Evolutionary conservation across 2,113 vertebrate genomes (phyloP).

Genomic region (Heloderma charlesbogerti): DNA sequence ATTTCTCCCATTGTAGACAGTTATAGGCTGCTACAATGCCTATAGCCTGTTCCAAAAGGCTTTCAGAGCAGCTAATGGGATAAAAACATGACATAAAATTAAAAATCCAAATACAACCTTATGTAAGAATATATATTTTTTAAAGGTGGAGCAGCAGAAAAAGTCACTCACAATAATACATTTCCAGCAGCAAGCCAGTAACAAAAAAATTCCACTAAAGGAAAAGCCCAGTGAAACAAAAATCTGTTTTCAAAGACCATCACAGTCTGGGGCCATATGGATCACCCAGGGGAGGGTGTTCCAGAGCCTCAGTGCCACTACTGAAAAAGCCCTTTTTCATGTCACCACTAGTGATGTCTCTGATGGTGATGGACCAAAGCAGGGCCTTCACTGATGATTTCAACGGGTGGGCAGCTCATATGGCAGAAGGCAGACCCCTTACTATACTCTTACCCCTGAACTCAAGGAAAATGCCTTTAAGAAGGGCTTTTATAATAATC

Average conservation of each 20-base stretch:
- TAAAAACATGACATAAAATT: not conserved
- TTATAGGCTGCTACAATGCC: not conserved
- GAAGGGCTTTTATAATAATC: not conserved
- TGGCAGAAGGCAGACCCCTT: not conserved
- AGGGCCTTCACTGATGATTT: not conserved
- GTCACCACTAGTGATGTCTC: not conserved
- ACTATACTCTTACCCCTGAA: not conserved
- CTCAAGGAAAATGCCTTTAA: not conserved
- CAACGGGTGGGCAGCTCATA: not conserved
- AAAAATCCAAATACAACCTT: not conserved
- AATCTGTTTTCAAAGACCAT: no score
- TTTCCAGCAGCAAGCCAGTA: not conserved
- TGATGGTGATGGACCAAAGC: not conserved
- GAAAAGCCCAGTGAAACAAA: not conserved
- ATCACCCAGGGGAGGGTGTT: not conserved
- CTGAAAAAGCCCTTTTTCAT: not conserved
- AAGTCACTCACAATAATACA: not conserved
- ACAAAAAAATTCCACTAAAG: not conserved
- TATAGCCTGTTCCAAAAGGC: not conserved
- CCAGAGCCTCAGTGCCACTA: not conserved
- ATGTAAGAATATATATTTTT: not conserved
- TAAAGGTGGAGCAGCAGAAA: not conserved
- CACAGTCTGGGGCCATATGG: not conserved
- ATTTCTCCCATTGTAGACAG: no score
- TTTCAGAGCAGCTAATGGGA: not conserved